Base-by-base conservation (phyloP, 2,113 vertebrate genomes). In the Otus sunia region DNA sequence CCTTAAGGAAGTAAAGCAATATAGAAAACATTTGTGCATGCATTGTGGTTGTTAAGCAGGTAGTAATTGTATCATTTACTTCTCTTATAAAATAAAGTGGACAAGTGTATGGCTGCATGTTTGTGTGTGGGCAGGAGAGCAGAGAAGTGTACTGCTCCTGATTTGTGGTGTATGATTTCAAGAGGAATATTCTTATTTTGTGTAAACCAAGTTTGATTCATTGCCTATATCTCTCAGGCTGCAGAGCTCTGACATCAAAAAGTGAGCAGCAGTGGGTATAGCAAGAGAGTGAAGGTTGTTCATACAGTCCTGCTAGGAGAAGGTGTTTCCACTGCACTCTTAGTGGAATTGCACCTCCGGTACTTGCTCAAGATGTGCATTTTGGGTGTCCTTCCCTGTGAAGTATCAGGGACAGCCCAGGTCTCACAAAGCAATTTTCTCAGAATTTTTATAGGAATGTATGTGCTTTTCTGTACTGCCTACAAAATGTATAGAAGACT, bases 401-500 rank as follows among this genome's bases (percentile, higher is more conserved):
- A 90, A 63, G 64, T 5, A 75, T 19, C 43, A 67, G 59, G 81
- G 73, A 77, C 39, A 77, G 45, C 49, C 64, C 39, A 6, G 41
- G 68, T 72, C 49, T 85, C 62, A 85, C 52, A 67, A 86, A 92
- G 60, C n/a, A 85, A 4, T 67, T 82, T 0, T 86, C 41, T 78
- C 32, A 13, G 77, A 82, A 78, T 79, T 94, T 81, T 92, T 71
- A 36, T 45, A 85, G 81, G 72, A 66, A 81, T 23, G 74, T 73
- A 69, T 69, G 52, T 74, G 74, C 41, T 93, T 77, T 94, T 82
- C 69, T 87, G 23, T 80, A 43, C 76, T 84, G 64, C 49, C 39
- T 74, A 62, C 30, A 66, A 69, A 75, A 58, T 55, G 77, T 85
- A 32, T 41, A 58, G 16, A 81, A 25, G 64, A 82, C 66, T 62